These are phyloP conservation scores for Gymnothorax reevesii DNA, from an alignment of 2,797 vertebrate genomes.

Conservation along the genomic window DNA sequence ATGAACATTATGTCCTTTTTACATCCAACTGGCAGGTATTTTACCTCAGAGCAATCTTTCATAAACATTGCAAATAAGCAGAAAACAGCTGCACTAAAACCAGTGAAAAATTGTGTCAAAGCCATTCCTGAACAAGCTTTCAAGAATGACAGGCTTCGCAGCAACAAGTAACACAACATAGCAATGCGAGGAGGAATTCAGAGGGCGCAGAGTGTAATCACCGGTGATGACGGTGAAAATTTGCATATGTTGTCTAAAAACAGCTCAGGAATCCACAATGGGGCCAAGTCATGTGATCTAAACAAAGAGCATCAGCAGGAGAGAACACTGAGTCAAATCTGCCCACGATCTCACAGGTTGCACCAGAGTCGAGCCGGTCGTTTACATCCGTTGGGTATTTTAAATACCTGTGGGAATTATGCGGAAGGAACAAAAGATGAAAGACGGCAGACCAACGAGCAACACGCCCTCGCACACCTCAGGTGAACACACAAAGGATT, in stretches of 20 bases:
- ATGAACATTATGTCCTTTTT: neutral
- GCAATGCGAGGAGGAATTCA: too few relatives aligned
- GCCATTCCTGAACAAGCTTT: too few relatives aligned
- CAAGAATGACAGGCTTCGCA: too few relatives aligned
- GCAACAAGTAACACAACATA: neutral
- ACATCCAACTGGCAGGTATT: neutral
- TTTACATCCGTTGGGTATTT: neutral
- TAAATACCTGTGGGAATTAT: neutral
- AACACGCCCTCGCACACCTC: neutral
- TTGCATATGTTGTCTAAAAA: neutral
- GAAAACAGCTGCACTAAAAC: neutral
- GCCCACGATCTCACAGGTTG: neutral
- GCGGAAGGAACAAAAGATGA: neutral
- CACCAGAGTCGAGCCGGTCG: neutral
- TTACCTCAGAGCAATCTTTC: neutral
- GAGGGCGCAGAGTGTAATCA: too few relatives aligned
- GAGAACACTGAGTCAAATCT: neutral
- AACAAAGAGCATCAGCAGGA: neutral
- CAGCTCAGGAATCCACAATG: neutral
- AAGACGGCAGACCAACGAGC: neutral
- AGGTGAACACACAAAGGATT: neutral
- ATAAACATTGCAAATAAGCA: neutral
- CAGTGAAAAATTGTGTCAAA: too few relatives aligned
- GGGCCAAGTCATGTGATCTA: neutral
- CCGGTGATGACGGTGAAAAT: too few relatives aligned